Percentiles rank a stretch among this genome's conserved stretches.
Evolutionary conservation across 2,888 invertebrate species (phyloP).

Genomic region (Dimorphilus gyrociliatus): DNA sequence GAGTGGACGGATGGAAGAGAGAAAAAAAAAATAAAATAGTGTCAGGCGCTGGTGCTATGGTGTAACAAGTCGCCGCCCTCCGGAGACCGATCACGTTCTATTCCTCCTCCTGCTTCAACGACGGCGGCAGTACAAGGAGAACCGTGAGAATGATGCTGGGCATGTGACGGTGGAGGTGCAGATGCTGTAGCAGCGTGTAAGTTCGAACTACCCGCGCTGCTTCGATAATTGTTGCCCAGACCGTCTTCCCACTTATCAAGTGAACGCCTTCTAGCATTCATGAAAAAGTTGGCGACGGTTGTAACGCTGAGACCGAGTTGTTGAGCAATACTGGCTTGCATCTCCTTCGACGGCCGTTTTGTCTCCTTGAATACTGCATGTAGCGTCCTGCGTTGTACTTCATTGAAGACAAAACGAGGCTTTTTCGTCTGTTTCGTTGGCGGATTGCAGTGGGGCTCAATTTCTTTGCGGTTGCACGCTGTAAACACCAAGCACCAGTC

Average conservation of each 20-base stretch:
- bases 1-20: too few relatives aligned
- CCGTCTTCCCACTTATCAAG: constrained; percentile 53
- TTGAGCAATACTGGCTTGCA: constrained; percentile 96
- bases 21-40: too few relatives aligned
- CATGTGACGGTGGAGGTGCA: too few relatives aligned
- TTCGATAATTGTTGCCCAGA: constrained; percentile 1
- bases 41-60: too few relatives aligned
- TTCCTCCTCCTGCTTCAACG: too few relatives aligned
- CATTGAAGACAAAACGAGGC: constrained; percentile 98
- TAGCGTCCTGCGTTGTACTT: constrained; percentile 97
- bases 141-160: too few relatives aligned
- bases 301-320: constrained; percentile 90
- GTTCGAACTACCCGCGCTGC: too few relatives aligned
- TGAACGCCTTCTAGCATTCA: constrained; percentile 84
- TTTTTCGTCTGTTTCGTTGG: constrained; percentile 57
- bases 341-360: constrained; percentile 94
- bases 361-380: constrained; percentile 99
- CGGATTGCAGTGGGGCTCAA: constrained; percentile 13
- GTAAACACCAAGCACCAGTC: constrained; percentile 5
- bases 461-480: constrained; percentile 54
- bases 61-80: too few relatives aligned
- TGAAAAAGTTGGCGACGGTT: constrained; percentile 98
- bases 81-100: too few relatives aligned
- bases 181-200: too few relatives aligned
- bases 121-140: too few relatives aligned